Base-by-base conservation (phyloP, 2,113 vertebrate species). In the Nerophis lumbriciformis region DNA sequence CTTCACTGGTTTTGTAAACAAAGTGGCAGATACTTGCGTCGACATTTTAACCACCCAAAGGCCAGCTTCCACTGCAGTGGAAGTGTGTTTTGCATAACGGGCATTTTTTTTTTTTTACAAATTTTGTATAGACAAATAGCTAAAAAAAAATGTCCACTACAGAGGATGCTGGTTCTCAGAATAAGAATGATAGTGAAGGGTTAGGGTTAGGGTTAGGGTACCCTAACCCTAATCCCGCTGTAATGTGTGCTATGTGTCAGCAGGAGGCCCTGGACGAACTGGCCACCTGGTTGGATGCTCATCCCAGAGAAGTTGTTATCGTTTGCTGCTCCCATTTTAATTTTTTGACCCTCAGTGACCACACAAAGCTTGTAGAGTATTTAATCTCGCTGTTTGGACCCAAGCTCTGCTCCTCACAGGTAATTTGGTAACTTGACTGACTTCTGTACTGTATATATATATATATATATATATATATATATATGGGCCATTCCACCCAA, bases 241-340 rank as follows among this genome's bases (percentile, higher is more conserved):
- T 45, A 4, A 45, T 45, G 42, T 19, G 6, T 45, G 10, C 10
- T 6, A 3, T 53, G 39, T 61, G 50, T 50, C 8, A 54, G 50
- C 59, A 92, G 91, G 89, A 90, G 58, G 85, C 81, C 6, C 79
- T 92, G 47, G 57, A 55, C 1, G 82, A 90, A 36, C 73, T 91
- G 36, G 65, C 75, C 0, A 0, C 6, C 45, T 91, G 91, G 91
- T 66, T 91, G 57, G 72, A 84, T 3, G 60, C 59, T 71, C 90
- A 92, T 66, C 71, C 77, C 0, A 87, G 82, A 64, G 91, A 91
- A 80, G 59, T 92, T 7, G 54, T 91, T 0, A 77, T 92, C 45
- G 11, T 92, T 38, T 69, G 67, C 54, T 88, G 87, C 53, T 89
- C 88, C 0, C 82, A 84, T 28, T 90, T 92, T 7, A 83, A 89